These are phyloP conservation scores for Cotesia chilonis DNA, from an alignment of 1,140 invertebrate genomes.

Conservation along the genomic window DNA sequence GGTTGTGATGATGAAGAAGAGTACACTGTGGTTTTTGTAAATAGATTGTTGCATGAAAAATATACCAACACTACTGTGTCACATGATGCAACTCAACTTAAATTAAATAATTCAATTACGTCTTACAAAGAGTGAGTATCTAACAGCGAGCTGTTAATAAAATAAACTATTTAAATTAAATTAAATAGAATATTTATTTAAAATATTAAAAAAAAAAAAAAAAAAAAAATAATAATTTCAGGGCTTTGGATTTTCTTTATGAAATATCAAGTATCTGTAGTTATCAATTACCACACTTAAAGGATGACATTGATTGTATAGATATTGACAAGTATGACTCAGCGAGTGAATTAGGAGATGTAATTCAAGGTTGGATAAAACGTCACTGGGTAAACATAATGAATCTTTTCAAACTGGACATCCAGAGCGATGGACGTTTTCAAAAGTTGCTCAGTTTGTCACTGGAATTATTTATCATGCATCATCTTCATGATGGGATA, in stretches of 20 bases:
- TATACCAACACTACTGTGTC: slow-evolving; percentile 35
- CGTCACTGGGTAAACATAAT: slow-evolving; percentile 49
- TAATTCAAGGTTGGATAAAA: slow-evolving; percentile 48
- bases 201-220: no score
- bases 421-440: slow-evolving; percentile 53
- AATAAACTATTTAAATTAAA: neutral
- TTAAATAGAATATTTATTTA: neutral
- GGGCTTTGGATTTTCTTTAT: slow-evolving; percentile 47
- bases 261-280: slow-evolving; percentile 34
- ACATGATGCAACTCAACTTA: slow-evolving; percentile 29
- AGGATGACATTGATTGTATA: slow-evolving; percentile 38
- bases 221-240: slow-evolving; percentile 30
- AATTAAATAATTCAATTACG: slow-evolving; percentile 43
- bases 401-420: slow-evolving; percentile 44
- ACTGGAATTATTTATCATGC: slow-evolving; percentile 52
- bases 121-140: slow-evolving; percentile 49
- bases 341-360: slow-evolving; percentile 43
- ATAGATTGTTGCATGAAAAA: slow-evolving; percentile 47
- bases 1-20: slow-evolving; percentile 48
- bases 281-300: slow-evolving; percentile 35
- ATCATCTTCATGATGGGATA: slow-evolving; percentile 47
- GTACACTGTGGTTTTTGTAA: slow-evolving; percentile 49
- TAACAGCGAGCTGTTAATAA: neutral
- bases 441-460: slow-evolving; percentile 50
- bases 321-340: slow-evolving; percentile 37